A percentile compares a stretch with the other conserved stretches of the same genome.
phyloP scores from a whole-genome alignment of 2,888 invertebrate genomes.

The Standfussiana lucernea region DNA sequence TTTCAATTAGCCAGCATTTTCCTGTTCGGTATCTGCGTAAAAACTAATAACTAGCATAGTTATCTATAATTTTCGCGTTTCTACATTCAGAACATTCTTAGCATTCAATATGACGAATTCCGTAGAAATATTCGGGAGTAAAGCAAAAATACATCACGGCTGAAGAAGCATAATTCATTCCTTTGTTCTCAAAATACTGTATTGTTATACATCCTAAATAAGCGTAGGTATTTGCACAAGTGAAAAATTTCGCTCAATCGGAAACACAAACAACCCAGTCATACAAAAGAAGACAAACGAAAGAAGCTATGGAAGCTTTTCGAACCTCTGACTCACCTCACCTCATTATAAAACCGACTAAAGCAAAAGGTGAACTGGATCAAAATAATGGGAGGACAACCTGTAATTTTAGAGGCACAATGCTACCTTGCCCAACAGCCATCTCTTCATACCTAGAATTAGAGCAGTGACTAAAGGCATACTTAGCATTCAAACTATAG shows the following conservation, averaged over 20 bases:
- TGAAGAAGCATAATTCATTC: conserved; percentile 7
- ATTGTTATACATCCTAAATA: conserved; percentile 16
- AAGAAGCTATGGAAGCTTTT: conserved; percentile 6
- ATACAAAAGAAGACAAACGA: conserved; percentile 7
- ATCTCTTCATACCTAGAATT: neutral
- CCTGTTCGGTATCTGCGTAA: neutral
- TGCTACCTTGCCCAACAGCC: conserved; percentile 5
- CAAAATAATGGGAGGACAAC: conserved; percentile 25
- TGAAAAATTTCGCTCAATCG: conserved; percentile 44
- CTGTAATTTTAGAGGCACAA: conserved; percentile 17
- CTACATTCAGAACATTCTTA: neutral
- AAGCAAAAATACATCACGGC: conserved; percentile 1
- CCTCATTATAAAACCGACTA: conserved; percentile 7
- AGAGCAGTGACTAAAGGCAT: conserved; percentile 18
- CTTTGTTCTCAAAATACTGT: conserved; percentile 36
- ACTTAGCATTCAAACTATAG: conserved; percentile 22
- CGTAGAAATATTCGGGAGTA: conserved; percentile 11
- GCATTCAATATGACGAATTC: neutral
- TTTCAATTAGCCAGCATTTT: conserved; percentile 1
- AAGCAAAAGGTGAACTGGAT: conserved; percentile 32
- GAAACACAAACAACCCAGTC: conserved; percentile 21
- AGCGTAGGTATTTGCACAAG: conserved; percentile 53
- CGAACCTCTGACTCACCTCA: conserved; percentile 17
- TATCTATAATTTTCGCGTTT: neutral
- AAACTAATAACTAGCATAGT: neutral